Conservation (phyloP, 2,888 invertebrate species). For the Cheiracanthium punctorium region DNA sequence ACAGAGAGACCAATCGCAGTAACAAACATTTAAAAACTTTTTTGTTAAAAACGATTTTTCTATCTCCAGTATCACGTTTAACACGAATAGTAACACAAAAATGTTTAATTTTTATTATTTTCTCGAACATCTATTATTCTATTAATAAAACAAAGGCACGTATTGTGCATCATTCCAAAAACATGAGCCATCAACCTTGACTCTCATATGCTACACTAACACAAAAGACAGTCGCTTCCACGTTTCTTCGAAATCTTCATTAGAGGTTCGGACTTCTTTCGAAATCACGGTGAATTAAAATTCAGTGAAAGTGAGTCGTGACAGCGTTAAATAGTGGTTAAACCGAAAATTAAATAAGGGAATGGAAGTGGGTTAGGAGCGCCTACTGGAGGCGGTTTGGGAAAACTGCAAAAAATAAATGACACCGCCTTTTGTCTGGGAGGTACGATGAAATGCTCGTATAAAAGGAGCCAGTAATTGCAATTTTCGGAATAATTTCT, state of each 20-base stretch:
- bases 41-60: too few relatives aligned
- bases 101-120: too few relatives aligned
- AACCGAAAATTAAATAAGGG: background rate
- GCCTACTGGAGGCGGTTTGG: conserved; percentile 33
- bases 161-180: too few relatives aligned
- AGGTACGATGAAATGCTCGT: conserved; percentile 12
- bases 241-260: background rate
- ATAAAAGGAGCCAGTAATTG: conserved; percentile 26
- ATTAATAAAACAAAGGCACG: too few relatives aligned
- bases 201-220: too few relatives aligned
- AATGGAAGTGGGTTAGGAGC: conserved; percentile 48
- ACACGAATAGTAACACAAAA: too few relatives aligned
- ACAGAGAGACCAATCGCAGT: too few relatives aligned
- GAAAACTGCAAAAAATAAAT: conserved; percentile 34
- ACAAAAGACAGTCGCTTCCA: background rate
- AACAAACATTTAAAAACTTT: too few relatives aligned
- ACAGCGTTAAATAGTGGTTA: background rate
- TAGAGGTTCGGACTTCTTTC: background rate
- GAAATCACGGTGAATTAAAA: background rate
- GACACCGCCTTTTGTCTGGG: conserved; percentile 39
- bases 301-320: background rate
- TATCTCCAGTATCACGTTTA: too few relatives aligned
- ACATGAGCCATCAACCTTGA: too few relatives aligned
- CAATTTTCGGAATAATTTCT: background rate
- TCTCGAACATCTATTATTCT: too few relatives aligned